phyloP scores from a whole-genome alignment of 1,140 invertebrate species.

The Drosophila subobscura region DNA sequence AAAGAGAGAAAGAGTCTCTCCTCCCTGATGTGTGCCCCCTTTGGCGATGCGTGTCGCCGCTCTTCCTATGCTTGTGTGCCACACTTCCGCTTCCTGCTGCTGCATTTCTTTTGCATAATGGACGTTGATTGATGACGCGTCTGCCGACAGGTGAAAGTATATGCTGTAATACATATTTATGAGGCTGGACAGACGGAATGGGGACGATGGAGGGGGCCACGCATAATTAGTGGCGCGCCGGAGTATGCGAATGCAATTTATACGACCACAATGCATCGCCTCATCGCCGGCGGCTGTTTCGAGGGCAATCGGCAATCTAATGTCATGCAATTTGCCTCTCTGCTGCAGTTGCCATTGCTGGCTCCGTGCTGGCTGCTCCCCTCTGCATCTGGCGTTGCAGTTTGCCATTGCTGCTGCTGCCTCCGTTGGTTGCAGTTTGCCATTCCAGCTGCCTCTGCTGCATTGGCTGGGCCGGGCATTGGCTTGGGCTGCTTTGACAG shows the following conservation, averaged over 20 bases:
- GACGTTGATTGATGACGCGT: slow-evolving; percentile 72
- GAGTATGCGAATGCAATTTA: slow-evolving; percentile 48
- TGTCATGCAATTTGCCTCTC: slow-evolving; percentile 53
- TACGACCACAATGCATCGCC: slow-evolving; percentile 30
- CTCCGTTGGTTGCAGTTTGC: background rate
- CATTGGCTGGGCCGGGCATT: no score
- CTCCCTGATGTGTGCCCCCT: slow-evolving; percentile 23
- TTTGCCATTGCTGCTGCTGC: background rate
- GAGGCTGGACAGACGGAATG: slow-evolving; percentile 11
- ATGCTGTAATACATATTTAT: slow-evolving; percentile 61
- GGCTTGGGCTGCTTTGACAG: slow-evolving; percentile 3
- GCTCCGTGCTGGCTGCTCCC: background rate
- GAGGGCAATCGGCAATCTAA: slow-evolving; percentile 49
- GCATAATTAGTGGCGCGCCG: slow-evolving; percentile 66
- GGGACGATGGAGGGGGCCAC: slow-evolving; percentile 5
- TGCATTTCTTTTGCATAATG: slow-evolving; percentile 71
- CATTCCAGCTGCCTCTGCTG: no score
- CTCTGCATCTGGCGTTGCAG: background rate
- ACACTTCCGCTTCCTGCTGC: slow-evolving; percentile 69
- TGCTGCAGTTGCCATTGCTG: slow-evolving; percentile 3
- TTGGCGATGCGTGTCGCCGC: slow-evolving; percentile 44
- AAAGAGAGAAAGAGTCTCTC: background rate
- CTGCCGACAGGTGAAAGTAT: slow-evolving; percentile 66
- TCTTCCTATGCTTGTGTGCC: slow-evolving; percentile 34
- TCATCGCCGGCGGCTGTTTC: slow-evolving; percentile 2